Evolutionary conservation across 2,797 vertebrate genomes (phyloP).

Genomic region (Acipenser ruthenus): DNA sequence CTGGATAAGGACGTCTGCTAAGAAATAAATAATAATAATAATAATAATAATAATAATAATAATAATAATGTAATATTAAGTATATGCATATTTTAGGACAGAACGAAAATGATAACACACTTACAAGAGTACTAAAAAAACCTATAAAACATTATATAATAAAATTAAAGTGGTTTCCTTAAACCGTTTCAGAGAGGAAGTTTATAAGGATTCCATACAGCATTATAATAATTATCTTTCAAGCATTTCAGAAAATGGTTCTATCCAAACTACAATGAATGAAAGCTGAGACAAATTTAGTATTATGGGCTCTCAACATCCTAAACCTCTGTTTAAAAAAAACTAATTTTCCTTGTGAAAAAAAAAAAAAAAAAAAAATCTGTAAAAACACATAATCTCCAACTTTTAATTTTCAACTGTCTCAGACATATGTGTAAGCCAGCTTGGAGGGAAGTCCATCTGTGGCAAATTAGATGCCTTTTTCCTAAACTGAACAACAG

Average conservation of each 20-base stretch:
- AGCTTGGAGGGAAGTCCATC: constrained; percentile 24
- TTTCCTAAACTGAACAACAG: not conserved
- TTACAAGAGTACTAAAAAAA: too few species aligned
- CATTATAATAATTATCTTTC: too few species aligned
- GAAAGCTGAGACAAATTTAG: constrained; percentile 21
- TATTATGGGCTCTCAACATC: constrained; percentile 26
- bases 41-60: too few species aligned
- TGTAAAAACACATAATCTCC: not conserved
- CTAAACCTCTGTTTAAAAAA: constrained; percentile 25
- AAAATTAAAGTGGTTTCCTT: too few species aligned
- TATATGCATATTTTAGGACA: too few species aligned
- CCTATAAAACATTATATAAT: too few species aligned
- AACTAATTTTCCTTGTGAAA: not conserved
- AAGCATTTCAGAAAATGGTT: not conserved
- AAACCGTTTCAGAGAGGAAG: too few species aligned
- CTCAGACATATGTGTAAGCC: constrained; percentile 17
- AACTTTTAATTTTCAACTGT: constrained; percentile 16
- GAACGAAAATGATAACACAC: too few species aligned
- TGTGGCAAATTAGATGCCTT: constrained; percentile 17
- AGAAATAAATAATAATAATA: too few species aligned
- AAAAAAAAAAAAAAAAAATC: not conserved
- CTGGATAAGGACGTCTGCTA: too few species aligned
- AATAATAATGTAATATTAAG: too few species aligned
- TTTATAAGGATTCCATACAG: too few species aligned
- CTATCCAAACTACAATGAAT: constrained; percentile 20